phyloP scores from a whole-genome alignment of 2,888 invertebrate species.

The Clusia tigrina region DNA sequence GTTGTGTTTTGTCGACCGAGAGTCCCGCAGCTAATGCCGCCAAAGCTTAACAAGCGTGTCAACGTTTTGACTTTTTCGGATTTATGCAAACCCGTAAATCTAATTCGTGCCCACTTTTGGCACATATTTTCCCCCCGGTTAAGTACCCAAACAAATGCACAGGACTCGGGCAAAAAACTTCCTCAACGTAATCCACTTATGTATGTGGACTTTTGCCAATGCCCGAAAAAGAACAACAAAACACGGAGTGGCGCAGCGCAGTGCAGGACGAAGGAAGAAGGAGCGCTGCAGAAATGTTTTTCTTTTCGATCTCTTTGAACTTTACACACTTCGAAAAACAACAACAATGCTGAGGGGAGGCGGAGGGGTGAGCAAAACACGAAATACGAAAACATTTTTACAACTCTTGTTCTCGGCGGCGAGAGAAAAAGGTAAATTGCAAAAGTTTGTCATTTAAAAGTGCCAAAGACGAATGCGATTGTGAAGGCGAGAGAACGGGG shows the following conservation, averaged over 20 bases:
- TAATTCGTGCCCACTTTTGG: neutral
- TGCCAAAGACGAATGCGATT: neutral
- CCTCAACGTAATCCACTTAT: no score
- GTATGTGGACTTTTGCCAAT: no score
- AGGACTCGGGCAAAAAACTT: neutral
- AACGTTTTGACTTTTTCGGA: neutral
- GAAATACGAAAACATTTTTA: conserved; percentile 1
- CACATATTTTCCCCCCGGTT: neutral
- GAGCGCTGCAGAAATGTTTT: neutral
- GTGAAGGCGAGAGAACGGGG: no score
- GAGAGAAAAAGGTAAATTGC: neutral
- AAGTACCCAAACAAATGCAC: neutral
- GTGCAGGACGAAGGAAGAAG: no score
- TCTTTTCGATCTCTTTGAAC: neutral
- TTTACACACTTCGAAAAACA: neutral
- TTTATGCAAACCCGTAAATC: neutral
- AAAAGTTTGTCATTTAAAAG: neutral
- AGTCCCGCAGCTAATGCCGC: neutral
- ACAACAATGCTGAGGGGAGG: neutral
- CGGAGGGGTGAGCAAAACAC: neutral
- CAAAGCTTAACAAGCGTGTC: conserved; percentile 2
- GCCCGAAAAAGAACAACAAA: neutral
- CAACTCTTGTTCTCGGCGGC: neutral
- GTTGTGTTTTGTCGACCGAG: no score
- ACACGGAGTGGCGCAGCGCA: neutral